These are phyloP conservation scores for Rissa tridactyla DNA, from an alignment of 2,113 vertebrate genomes.

Conservation along the genomic window DNA sequence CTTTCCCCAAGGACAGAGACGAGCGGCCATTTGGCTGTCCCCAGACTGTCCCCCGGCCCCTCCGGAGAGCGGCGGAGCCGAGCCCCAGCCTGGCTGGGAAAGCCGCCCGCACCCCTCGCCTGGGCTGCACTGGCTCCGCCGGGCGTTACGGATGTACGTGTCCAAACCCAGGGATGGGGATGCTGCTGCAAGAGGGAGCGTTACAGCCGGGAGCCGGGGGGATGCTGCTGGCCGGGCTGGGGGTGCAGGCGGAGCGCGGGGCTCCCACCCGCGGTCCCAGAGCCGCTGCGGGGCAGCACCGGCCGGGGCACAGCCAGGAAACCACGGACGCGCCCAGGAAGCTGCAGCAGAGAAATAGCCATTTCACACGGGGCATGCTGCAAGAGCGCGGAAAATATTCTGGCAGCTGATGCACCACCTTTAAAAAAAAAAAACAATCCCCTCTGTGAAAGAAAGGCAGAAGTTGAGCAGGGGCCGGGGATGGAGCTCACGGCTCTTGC, in stretches of 20 bases:
- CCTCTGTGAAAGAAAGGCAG: background rate
- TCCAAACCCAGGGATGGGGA: background rate
- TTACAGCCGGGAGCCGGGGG: fast-evolving
- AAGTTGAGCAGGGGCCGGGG: background rate
- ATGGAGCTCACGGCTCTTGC: background rate
- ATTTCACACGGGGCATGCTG: background rate
- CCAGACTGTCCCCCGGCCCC: background rate
- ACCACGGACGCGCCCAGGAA: background rate
- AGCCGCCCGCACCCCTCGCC: fast-evolving
- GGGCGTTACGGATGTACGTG: fast-evolving
- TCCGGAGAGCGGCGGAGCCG: fast-evolving
- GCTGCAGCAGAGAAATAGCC: background rate
- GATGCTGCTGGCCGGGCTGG: background rate
- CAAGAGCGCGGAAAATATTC: background rate
- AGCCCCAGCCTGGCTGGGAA: background rate
- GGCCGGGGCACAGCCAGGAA: background rate
- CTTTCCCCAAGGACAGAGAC: background rate
- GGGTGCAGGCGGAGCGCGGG: fast-evolving
- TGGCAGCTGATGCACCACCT: background rate
- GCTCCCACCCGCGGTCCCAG: background rate
- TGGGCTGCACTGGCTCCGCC: fast-evolving
- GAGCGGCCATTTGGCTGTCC: background rate
- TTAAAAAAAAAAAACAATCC: background rate
- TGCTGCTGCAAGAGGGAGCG: fast-evolving
- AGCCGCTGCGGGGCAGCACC: background rate